Percentiles rank a stretch among this genome's conserved stretches.
Conservation (phyloP, 2,888 invertebrate genomes). For the Myathropa florea region DNA sequence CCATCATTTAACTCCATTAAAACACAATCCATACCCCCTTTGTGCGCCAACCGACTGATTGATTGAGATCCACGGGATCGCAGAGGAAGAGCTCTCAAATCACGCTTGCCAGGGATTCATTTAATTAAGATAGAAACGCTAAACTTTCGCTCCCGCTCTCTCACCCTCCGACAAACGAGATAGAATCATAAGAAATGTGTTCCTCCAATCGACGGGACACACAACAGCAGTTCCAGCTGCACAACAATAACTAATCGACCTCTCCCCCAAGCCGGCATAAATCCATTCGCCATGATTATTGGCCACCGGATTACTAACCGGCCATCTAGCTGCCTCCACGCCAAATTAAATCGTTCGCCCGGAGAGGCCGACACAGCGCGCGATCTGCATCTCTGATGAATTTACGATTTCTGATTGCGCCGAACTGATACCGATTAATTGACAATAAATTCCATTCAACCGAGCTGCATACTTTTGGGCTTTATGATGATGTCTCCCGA, state of each 20-base stretch:
- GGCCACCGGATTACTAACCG: conserved; percentile 40
- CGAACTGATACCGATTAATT: conserved; percentile 70
- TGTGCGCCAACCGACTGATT: neutral
- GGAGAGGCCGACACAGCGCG: conserved; percentile 11
- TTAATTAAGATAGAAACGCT: conserved; percentile 67
- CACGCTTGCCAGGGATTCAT: conserved; percentile 37
- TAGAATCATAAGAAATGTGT: conserved; percentile 60
- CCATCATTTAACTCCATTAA: neutral
- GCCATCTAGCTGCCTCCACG: conserved; percentile 16
- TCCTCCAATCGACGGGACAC: conserved; percentile 16
- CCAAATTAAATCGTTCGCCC: conserved; percentile 70
- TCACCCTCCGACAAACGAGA: conserved; percentile 3
- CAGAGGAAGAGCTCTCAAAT: conserved; percentile 35
- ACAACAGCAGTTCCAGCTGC: conserved; percentile 2
- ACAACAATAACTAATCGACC: conserved; percentile 70
- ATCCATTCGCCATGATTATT: conserved; percentile 69
- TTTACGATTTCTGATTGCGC: conserved; percentile 72
- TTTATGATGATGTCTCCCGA: conserved; percentile 33
- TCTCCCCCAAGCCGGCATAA: conserved; percentile 67
- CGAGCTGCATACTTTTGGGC: conserved; percentile 67
- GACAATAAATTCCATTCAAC: conserved; percentile 70
- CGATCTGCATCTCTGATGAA: conserved; percentile 70
- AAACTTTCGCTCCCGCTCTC: conserved; percentile 58
- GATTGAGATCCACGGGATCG: neutral
- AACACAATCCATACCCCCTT: neutral